phyloP scores from a whole-genome alignment of 1,140 invertebrate species.

The Gryon sp. region DNA sequence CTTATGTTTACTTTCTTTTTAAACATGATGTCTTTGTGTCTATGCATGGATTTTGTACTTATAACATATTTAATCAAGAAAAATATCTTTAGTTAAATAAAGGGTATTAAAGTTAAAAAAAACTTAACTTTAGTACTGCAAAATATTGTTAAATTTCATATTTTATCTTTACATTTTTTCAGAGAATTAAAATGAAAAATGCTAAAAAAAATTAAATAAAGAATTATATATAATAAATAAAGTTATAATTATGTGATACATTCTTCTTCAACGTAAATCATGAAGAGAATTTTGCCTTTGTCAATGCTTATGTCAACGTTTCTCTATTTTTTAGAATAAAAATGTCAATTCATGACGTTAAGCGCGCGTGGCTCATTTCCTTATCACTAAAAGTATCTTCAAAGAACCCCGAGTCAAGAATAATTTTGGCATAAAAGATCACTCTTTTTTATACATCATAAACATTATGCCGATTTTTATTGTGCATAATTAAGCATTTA shows the following conservation, averaged over 20 bases:
- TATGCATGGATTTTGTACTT: constrained; percentile 18
- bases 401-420: constrained; percentile 4
- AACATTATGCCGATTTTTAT: not conserved
- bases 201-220: too few species aligned
- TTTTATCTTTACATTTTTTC: too few species aligned
- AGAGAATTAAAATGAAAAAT: too few species aligned
- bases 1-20: constrained; percentile 29
- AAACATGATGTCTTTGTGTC: constrained; percentile 53
- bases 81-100: too few species aligned
- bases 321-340: constrained; percentile 9
- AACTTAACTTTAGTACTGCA: too few species aligned
- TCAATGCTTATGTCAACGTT: not conserved
- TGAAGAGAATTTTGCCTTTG: constrained; percentile 8
- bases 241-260: not conserved
- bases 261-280: not conserved
- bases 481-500: too few species aligned
- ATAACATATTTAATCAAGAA: too few species aligned
- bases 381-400: constrained; percentile 29
- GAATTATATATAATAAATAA: constrained; percentile 28
- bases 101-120: too few species aligned
- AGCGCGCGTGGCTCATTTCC: constrained; percentile 19
- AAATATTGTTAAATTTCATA: too few species aligned
- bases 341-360: not conserved
- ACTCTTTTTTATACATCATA: not conserved
- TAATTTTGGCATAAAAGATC: constrained; percentile 16